Base-by-base conservation (phyloP, 2,797 vertebrate genomes). In the Myripristis murdjan region DNA sequence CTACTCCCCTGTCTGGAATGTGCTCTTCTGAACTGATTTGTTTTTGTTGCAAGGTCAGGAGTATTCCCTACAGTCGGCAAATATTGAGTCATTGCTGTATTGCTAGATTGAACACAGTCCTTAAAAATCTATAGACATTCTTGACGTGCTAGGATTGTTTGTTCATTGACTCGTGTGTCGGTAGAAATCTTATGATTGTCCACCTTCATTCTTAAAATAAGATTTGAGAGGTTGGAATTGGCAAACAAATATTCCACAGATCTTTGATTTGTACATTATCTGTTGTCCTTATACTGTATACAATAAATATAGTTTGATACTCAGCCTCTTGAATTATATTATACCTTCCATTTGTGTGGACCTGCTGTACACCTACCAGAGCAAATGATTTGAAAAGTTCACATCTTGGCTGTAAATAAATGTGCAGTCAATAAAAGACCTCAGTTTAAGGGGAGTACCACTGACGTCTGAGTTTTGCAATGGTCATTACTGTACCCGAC, bases 291-390 rank as follows among this genome's bases (percentile, higher is more conserved):
- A 91, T 94, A 92, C 83, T 94, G 91, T 94, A 93, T 81, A 90
- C 95, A 95, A 95, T 95, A 95, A 95, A 96, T 93, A 91, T 95
- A 93, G 92, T 93, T 93, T 93, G 93, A 89, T 95, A 93, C 91
- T 89, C 88, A 75, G 89, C 55, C 49, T 84, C 53, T 73, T 82
- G 73, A 66, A 53, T 78, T 64, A 26, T 73, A 22, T 11, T 10
- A 69, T 43, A 16, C n/a, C 10, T 59, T 84, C 43, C 0, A 18
- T 68, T 51, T 68, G 2, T 59, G 15, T 56, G 22, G 16, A 23
- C 26, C 1, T 67, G 14, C 20, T 1, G 31, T 18, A 14, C 54
- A 44, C 11, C 43, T 11, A 20, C 22, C 11, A n/a, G 41, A 2
- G 1, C 0, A 1, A 3, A 35, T 53, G 6, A 35, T 51, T 66